Evolutionary conservation across 2,113 vertebrate genomes (phyloP).

Genomic region (Chaetodon auriga): DNA sequence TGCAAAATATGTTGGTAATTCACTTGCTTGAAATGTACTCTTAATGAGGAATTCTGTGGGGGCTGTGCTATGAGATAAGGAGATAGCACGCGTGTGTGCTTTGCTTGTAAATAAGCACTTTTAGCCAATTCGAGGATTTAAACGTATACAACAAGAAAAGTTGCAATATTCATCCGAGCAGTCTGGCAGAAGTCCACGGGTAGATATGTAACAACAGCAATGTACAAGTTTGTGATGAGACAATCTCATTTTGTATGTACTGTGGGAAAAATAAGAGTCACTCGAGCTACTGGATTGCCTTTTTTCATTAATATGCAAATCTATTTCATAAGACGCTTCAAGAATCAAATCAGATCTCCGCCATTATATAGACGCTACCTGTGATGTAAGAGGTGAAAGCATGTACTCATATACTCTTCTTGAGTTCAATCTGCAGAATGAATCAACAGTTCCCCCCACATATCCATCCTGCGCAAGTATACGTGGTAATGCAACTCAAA

Average conservation of each 20-base stretch:
- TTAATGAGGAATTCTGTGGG: not conserved
- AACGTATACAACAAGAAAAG: not conserved
- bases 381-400: conserved; percentile 6
- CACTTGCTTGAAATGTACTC: no score
- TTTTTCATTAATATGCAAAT: conserved; percentile 50
- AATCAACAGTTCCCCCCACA: not conserved
- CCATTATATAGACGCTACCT: not conserved
- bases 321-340: conserved; percentile 8
- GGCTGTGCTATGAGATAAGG: no score
- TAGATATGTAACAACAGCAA: not conserved
- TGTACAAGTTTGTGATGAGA: conserved; percentile 6
- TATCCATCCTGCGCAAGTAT: not conserved
- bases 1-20: not conserved
- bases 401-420: not conserved
- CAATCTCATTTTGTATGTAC: conserved; percentile 2
- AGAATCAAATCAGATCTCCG: conserved; percentile 31
- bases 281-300: conserved; percentile 12
- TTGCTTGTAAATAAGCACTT: no score
- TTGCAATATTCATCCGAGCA: not conserved
- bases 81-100: no score
- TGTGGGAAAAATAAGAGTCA: conserved; percentile 14
- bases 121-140: not conserved
- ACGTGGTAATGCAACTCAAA: not conserved
- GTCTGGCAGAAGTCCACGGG: not conserved
- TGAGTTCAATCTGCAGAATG: conserved; percentile 3